These are phyloP conservation scores for Atethmia centrago DNA, from an alignment of 2,888 invertebrate genomes.

Conservation along the genomic window DNA sequence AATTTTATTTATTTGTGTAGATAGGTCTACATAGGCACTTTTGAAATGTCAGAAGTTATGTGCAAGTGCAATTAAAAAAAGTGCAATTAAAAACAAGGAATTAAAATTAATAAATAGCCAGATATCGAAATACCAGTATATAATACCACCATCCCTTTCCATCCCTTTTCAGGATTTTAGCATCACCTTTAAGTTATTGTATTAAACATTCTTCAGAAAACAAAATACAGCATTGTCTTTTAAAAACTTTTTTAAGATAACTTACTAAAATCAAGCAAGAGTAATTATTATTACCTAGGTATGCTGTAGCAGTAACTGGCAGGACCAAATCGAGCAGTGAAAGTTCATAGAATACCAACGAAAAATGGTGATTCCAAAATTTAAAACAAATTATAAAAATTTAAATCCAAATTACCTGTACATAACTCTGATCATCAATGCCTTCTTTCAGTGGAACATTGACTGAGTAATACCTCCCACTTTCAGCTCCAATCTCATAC, in stretches of 20 bases:
- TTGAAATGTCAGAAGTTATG: neutral
- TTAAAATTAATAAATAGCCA: neutral
- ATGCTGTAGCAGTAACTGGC: neutral
- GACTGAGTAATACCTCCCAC: conserved; percentile 98
- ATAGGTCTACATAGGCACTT: neutral
- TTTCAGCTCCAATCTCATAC: conserved; percentile 99
- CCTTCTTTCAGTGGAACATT: conserved; percentile 99
- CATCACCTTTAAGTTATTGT: neutral
- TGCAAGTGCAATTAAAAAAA: neutral
- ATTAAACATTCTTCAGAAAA: neutral
- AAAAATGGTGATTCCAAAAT: neutral
- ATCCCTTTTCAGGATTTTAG: neutral
- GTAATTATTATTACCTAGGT: neutral
- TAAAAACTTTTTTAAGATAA: neutral
- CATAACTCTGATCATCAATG: conserved; percentile 98
- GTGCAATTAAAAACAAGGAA: neutral
- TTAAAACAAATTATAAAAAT: too few relatives aligned
- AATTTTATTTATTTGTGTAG: too few relatives aligned
- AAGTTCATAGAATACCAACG: neutral
- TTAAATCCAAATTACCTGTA: conserved; percentile 90
- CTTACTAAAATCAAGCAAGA: neutral
- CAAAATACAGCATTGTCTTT: neutral
- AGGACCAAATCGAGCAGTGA: neutral
- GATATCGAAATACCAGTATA: neutral
- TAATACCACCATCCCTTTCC: too few relatives aligned